A percentile compares a stretch with the other conserved stretches of the same genome.
Evolutionary conservation across 1,140 invertebrate genomes (phyloP).

Genomic region (Phymastichus coffea): DNA sequence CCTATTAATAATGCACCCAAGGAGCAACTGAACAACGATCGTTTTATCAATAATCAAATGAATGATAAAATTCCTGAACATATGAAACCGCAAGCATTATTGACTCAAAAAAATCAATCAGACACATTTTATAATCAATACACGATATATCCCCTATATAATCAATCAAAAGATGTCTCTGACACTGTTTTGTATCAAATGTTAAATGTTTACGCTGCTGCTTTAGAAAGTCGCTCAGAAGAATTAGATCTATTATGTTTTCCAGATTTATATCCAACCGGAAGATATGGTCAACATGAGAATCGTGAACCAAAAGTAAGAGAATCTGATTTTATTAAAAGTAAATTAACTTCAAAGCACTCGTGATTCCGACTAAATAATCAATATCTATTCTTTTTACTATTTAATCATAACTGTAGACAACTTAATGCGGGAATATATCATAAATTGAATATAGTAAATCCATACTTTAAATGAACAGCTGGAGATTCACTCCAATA

Average conservation of each 20-base stretch:
- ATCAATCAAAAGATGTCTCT: too few relatives aligned
- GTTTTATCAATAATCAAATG: neutral
- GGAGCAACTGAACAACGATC: neutral
- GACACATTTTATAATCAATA: too few relatives aligned
- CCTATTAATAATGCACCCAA: too few relatives aligned
- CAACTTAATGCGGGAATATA: neutral
- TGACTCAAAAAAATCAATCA: too few relatives aligned
- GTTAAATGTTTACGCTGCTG: neutral
- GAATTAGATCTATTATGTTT: conserved; percentile 25
- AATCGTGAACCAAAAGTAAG: neutral
- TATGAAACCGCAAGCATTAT: too few relatives aligned
- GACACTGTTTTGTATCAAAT: neutral
- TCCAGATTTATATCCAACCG: conserved; percentile 26
- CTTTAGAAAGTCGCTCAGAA: conserved; percentile 1
- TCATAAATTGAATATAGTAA: neutral
- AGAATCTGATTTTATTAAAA: conserved; percentile 15
- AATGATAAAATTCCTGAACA: too few relatives aligned
- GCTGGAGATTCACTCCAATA: neutral
- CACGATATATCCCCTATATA: too few relatives aligned
- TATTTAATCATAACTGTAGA: neutral
- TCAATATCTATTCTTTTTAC: conserved; percentile 22
- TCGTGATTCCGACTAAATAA: conserved; percentile 22
- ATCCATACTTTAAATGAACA: neutral
- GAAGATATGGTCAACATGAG: conserved; percentile 10
- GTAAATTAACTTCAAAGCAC: conserved; percentile 9